Evolutionary conservation across 2,113 vertebrate genomes (phyloP).

Genomic region (Lycocorax pyrrhopterus): DNA sequence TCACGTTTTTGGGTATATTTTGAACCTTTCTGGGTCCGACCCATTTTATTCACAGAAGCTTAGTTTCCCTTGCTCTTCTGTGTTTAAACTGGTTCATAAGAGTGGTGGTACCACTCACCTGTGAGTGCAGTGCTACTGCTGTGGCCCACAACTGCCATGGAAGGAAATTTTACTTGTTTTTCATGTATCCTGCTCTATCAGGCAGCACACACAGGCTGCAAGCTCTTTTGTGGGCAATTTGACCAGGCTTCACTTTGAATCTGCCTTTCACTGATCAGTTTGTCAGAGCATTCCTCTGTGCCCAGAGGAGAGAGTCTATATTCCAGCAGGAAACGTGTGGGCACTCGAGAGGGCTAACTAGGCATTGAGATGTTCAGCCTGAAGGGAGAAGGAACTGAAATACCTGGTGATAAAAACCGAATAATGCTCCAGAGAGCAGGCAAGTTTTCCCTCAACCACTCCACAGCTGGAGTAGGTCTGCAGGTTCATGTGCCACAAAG

Average conservation of each 20-base stretch:
- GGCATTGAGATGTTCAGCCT: not conserved
- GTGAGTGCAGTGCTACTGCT: not conserved
- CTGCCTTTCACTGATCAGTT: not conserved
- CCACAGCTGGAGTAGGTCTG: not conserved
- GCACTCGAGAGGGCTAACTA: fast-evolving
- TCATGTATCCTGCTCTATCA: not conserved
- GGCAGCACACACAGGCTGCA: not conserved
- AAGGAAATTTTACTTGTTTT: not conserved
- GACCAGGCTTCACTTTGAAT: not conserved
- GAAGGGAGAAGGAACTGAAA: not conserved
- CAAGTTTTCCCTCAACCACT: not conserved
- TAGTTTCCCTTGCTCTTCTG: not conserved
- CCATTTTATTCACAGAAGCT: not conserved
- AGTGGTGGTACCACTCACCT: not conserved
- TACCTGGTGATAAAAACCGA: not conserved
- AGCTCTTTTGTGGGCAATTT: not conserved
- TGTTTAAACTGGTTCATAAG: fast-evolving
- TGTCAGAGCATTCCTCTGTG: not conserved
- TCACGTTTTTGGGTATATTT: not conserved
- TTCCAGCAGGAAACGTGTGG: not conserved
- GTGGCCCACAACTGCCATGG: not conserved
- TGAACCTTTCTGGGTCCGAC: fast-evolving
- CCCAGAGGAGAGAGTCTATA: not conserved
- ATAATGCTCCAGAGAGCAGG: not conserved
- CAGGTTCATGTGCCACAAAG: not conserved